phyloP scores from a whole-genome alignment of 2,797 vertebrate species.

The Geotrypetes seraphini region DNA sequence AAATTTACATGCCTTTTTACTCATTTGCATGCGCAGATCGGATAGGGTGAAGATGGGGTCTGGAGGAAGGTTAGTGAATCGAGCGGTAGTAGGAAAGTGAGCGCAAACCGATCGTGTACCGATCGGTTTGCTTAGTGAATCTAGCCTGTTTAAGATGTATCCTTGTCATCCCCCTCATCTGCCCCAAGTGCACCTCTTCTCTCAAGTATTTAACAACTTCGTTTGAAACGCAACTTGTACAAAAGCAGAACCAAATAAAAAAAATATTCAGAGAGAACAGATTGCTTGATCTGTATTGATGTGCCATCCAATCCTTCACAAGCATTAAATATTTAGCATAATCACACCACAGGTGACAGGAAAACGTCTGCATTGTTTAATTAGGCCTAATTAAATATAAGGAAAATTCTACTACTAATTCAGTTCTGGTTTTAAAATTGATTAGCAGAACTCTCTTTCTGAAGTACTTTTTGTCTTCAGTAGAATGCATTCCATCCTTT shows the following conservation, averaged over 20 bases:
- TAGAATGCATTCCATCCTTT: background rate
- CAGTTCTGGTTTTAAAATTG: constrained; percentile 34
- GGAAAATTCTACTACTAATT: constrained; percentile 45
- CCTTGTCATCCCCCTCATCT: no score
- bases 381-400: constrained; percentile 62
- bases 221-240: constrained; percentile 39
- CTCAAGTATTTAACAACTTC: no score
- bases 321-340: constrained; percentile 62
- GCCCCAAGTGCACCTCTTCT: no score
- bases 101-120: no score
- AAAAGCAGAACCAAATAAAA: constrained; percentile 46
- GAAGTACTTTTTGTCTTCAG: constrained; percentile 1
- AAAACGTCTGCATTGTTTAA: constrained; percentile 55
- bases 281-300: constrained; percentile 56
- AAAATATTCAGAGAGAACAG: constrained; percentile 46
- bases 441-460: constrained; percentile 21
- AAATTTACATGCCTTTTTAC: no score
- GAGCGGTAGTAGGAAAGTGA: no score
- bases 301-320: constrained; percentile 49
- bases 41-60: no score
- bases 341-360: constrained; percentile 52
- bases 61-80: no score
- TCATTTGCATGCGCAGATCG: no score
- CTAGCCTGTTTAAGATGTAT: no score
- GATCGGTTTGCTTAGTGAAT: no score